These are phyloP conservation scores for Ariolimax columbianus DNA, from an alignment of 2,888 invertebrate genomes.

Conservation along the genomic window DNA sequence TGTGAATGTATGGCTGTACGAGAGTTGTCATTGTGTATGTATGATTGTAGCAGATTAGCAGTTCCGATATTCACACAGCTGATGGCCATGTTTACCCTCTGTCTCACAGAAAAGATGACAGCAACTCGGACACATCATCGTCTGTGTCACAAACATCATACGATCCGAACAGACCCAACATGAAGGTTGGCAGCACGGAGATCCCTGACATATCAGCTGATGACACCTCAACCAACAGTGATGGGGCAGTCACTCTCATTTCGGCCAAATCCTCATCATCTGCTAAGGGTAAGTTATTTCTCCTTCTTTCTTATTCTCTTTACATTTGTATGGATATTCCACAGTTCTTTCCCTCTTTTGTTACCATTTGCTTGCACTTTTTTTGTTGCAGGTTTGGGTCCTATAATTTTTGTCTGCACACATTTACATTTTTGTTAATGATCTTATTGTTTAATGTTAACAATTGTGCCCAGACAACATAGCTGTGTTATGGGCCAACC, in stretches of 20 bases:
- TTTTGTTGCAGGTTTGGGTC: neutral
- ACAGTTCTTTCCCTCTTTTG: neutral
- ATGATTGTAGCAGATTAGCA: no score
- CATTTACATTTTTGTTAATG: neutral
- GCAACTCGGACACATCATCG: conserved; percentile 70
- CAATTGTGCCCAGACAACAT: no score
- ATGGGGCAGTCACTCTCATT: conserved; percentile 51
- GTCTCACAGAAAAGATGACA: conserved; percentile 57
- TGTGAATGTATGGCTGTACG: no score
- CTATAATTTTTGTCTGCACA: neutral
- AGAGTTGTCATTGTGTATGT: no score
- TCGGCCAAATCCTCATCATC: conserved; percentile 54
- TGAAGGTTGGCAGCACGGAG: conserved; percentile 68
- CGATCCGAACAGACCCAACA: conserved; percentile 72
- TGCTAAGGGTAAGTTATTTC: conserved; percentile 12
- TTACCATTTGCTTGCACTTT: neutral
- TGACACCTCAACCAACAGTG: conserved; percentile 51
- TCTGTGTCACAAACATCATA: conserved; percentile 76
- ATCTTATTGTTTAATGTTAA: no score
- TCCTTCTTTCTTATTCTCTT: neutral
- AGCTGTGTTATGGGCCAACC: no score
- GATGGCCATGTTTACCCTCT: neutral
- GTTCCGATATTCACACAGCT: no score
- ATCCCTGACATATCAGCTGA: conserved; percentile 66
- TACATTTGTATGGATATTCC: neutral